phyloP scores from a whole-genome alignment of 2,113 vertebrate species.

The Cavia porcellus region DNA sequence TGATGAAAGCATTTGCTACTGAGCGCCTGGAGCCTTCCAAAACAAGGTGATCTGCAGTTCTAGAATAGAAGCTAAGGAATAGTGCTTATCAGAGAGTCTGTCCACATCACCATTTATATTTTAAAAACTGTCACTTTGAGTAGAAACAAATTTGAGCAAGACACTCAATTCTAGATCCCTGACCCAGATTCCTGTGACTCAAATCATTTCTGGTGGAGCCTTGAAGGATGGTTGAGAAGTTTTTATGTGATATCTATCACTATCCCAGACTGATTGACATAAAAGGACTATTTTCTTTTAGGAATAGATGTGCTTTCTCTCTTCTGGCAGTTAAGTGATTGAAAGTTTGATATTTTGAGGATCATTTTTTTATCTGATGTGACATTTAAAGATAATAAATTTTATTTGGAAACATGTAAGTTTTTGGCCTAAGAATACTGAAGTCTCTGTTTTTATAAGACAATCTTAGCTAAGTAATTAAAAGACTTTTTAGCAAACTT shows the following conservation, averaged over 20 bases:
- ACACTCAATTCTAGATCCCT: neutral
- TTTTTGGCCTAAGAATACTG: neutral
- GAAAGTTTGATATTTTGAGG: neutral
- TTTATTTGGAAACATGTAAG: neutral
- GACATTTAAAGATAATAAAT: neutral
- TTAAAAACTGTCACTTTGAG: neutral
- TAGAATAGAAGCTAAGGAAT: neutral
- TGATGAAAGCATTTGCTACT: neutral
- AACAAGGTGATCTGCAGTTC: neutral
- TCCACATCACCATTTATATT: neutral
- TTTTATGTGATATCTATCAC: neutral
- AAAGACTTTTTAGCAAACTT: neutral
- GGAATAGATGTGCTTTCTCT: neutral
- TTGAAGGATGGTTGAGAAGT: neutral
- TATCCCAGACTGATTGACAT: neutral
- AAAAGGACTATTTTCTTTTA: neutral
- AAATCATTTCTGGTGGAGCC: neutral
- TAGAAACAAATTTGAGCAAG: neutral
- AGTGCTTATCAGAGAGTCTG: neutral
- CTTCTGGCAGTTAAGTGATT: neutral
- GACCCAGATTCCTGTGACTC: neutral
- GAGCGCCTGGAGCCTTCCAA: neutral
- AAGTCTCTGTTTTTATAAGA: neutral
- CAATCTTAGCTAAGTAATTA: neutral
- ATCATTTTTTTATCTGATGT: neutral